Conservation (phyloP, 1,140 invertebrate genomes). For the Zaprionus davidi region DNA sequence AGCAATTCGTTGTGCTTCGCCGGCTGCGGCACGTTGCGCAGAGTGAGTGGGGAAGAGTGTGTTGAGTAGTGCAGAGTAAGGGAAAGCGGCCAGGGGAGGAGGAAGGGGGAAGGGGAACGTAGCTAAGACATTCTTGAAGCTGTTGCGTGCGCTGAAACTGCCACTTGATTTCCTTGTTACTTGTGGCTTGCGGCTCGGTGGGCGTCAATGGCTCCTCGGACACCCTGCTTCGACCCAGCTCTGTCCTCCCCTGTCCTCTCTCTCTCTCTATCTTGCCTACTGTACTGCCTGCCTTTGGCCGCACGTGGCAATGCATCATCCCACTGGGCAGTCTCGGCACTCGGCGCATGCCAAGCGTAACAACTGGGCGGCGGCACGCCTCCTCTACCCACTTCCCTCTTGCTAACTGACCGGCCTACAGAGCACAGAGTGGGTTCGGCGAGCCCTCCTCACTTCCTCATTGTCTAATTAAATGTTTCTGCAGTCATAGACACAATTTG, state of each 20-base stretch:
- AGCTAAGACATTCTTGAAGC: conserved; percentile 17
- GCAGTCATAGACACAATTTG: conserved; percentile 47
- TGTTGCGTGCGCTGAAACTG: conserved; percentile 37
- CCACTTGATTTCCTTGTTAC: conserved; percentile 34
- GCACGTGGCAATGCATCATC: conserved; percentile 39
- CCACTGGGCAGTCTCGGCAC: conserved; percentile 22
- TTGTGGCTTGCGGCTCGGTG: conserved; percentile 7
- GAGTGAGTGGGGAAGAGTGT: background rate
- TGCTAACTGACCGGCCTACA: background rate
- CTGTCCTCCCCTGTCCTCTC: background rate
- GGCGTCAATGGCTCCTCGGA: conserved; percentile 14
- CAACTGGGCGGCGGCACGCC: conserved; percentile 44
- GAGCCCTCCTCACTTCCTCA: conserved; percentile 33
- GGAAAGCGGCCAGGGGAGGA: background rate
- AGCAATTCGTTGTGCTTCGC: conserved; percentile 74
- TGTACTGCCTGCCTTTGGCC: background rate
- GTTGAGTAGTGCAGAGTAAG: background rate
- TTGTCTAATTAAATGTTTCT: conserved; percentile 65
- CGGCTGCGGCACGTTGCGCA: conserved; percentile 46
- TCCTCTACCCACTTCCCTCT: background rate
- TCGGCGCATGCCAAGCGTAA: conserved; percentile 45
- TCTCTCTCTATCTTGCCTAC: background rate
- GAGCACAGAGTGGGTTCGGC: background rate
- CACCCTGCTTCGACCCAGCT: conserved; percentile 6
- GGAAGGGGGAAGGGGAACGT: background rate